Percentiles rank a stretch among this genome's conserved stretches.
Evolutionary conservation across 2,113 vertebrate species (phyloP).

Genomic region (Hirundichthys speculiger): DNA sequence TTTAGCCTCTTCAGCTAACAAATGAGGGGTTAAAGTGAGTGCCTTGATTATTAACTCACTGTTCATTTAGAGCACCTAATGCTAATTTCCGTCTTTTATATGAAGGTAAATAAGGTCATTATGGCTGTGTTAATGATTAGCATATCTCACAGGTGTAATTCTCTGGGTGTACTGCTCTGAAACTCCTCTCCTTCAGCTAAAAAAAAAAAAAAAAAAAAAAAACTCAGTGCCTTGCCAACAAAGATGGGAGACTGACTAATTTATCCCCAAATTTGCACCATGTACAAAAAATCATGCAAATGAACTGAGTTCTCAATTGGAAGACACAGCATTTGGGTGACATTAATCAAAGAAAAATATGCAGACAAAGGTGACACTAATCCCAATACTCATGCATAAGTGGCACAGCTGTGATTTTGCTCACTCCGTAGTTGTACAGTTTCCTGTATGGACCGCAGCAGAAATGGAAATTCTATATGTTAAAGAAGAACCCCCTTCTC

Average conservation of each 20-base stretch:
- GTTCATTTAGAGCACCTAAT: constrained; percentile 79
- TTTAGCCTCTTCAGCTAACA: constrained; percentile 61
- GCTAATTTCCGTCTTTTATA: constrained; percentile 82
- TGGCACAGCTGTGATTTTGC: constrained; percentile 73
- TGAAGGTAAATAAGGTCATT: constrained; percentile 86
- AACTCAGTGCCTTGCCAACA: constrained; percentile 78
- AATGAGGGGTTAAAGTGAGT: constrained; percentile 63
- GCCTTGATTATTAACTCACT: constrained; percentile 81
- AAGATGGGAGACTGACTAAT: constrained; percentile 80
- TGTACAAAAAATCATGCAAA: constrained; percentile 88
- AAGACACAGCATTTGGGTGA: constrained; percentile 85
- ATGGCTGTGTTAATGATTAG: constrained; percentile 77
- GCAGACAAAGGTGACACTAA: constrained; percentile 86
- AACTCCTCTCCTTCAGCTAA: constrained; percentile 62
- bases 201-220: constrained; percentile 75
- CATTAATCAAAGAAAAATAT: constrained; percentile 87
- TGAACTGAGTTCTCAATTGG: constrained; percentile 81
- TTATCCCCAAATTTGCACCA: constrained; percentile 82
- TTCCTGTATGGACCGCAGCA: constrained; percentile 31
- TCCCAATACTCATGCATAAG: constrained; percentile 78
- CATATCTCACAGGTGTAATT: constrained; percentile 86
- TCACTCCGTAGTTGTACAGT: constrained; percentile 63
- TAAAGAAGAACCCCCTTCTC: constrained; percentile 55
- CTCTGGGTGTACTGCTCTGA: constrained; percentile 67
- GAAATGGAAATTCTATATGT: constrained; percentile 66